Evolutionary conservation across 1,140 invertebrate species (phyloP), one percentile per base, ranked within the genome.

Genomic region (Manduca sexta): DNA sequence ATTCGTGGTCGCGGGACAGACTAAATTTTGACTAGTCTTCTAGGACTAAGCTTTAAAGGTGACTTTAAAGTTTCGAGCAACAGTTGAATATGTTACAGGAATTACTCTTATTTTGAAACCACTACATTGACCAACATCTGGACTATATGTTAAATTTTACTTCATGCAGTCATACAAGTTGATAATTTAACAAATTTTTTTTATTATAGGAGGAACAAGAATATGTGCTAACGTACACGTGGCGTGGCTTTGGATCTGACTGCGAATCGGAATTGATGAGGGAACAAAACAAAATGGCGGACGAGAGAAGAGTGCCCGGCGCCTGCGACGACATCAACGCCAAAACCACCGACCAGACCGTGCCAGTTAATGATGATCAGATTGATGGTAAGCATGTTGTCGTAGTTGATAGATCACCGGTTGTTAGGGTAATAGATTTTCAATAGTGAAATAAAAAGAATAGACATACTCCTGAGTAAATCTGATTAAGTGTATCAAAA

Each of bases 221-320:
- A 45, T 78, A 84, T 80, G 81, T 66, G 49, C 37, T 84, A 51
- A 73, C 44, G 26, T 75, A 77, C 57, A 66, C 63, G 43, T 82
- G 76, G 78, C 75, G 72, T 11, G 71, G 74, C 21, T 79, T 78
- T 54, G 78, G 72, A 40, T 82, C 78, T 15, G 78, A 82, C 50
- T 77, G 69, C 40, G 80, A 82, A 54, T 74, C 73, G 30, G 74
- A 78, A 58, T 45, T 67, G 43, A 66, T 62, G 45, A 49, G 66
- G 8, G 50, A 31, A n/a, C 49, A 52, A 16, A 14, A 17, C 52
- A 66, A 64, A 13, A 84, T 84, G 78, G 79, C 64, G 31, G 80
- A 80, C 56, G 76, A 78, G 45, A 46, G 74, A 11, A 52, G 67
- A 7, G 80, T 82, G 49, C 80, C 78, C 38, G 60, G 64, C 53